A percentile compares a stretch with the other conserved stretches of the same genome.
Evolutionary conservation across 2,888 invertebrate species (phyloP).

Genomic region (Axea sp.): DNA sequence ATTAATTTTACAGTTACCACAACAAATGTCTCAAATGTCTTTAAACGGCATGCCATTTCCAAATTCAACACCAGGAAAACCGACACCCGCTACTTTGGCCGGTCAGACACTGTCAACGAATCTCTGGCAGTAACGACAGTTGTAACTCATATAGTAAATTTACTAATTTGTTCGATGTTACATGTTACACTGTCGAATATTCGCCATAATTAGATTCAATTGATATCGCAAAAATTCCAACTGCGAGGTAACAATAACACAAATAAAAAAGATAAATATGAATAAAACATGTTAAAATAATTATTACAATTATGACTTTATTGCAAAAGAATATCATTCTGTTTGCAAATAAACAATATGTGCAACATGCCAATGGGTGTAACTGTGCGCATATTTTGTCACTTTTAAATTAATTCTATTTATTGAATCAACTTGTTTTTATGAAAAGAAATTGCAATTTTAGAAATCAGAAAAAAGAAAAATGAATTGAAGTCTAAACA

Average conservation of each 20-base stretch:
- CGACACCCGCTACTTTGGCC: slow-evolving; percentile 68
- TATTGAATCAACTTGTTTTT: too few relatives aligned
- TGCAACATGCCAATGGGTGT: slow-evolving; percentile 14
- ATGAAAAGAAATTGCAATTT: too few relatives aligned
- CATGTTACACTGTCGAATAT: slow-evolving; percentile 50
- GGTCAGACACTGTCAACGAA: slow-evolving; percentile 78
- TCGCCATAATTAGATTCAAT: slow-evolving; percentile 24
- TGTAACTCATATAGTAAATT: slow-evolving; percentile 63
- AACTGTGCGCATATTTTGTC: too few relatives aligned
- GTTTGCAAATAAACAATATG: slow-evolving; percentile 15
- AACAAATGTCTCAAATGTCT: slow-evolving; percentile 81
- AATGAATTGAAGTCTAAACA: too few relatives aligned
- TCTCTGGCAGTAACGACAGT: slow-evolving; percentile 77
- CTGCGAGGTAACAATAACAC: slow-evolving; percentile 11
- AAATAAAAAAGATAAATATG: slow-evolving; percentile 5
- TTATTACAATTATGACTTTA: slow-evolving; percentile 19
- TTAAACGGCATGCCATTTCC: slow-evolving; percentile 74
- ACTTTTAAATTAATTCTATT: too few relatives aligned
- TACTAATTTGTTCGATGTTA: slow-evolving; percentile 72
- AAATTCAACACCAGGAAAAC: slow-evolving; percentile 69
- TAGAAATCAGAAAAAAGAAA: too few relatives aligned
- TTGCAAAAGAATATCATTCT: slow-evolving; percentile 18
- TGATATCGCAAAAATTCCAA: slow-evolving; percentile 9
- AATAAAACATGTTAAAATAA: slow-evolving; percentile 23
- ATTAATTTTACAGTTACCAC: slow-evolving; percentile 76